Base-by-base conservation (phyloP, 2,888 invertebrate species). In the Dione juno region DNA sequence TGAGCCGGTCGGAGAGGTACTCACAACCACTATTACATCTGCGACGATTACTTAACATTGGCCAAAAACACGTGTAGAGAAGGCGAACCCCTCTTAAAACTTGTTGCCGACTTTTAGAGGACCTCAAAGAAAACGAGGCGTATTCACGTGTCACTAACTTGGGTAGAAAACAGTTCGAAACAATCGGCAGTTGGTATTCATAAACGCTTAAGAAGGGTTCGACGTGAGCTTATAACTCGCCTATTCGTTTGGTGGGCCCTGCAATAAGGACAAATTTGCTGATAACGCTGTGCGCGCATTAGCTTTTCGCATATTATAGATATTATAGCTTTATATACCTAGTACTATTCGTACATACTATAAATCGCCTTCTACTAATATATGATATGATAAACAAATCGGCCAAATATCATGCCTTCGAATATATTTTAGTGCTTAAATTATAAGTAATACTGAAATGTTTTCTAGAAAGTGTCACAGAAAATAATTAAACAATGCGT, bases 11-110 rank as follows among this genome's bases (percentile, higher is more conserved):
- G 67, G 66, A 69, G 54, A 54, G 65, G 69, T 69, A 73, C 63
- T 68, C 64, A 70, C 71, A 59, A 70, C 77, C 75, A 70, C 72
- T 71, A 71, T 76, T 75, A 75, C 78, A 71, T 70, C 76, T 74
- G 75, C 76, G 74, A 69, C 68, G 68, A 69, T 69, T 65, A 72
- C 69, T 76, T 64, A 75, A 74, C 74, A 75, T 75, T 74, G 58
- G 45, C 64, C 68, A 68, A 58, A 67, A 74, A 73, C 75, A 70
- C 74, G 75, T 77, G 76, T 76, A 71, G 45, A 67, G 48, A 69
- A 69, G n/a, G 67, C 54, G 66, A 69, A 45, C 68, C 70, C 71
- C 69, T 63, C 67, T 67, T 11, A 41, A 67, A 72, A 74, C 72
- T 69, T 70, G 74, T 75, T 74, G 72, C 69, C 45, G 54, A 63